Evolutionary conservation across 2,797 vertebrate species (phyloP).

Genomic region (Pseudochromis fuscus): DNA sequence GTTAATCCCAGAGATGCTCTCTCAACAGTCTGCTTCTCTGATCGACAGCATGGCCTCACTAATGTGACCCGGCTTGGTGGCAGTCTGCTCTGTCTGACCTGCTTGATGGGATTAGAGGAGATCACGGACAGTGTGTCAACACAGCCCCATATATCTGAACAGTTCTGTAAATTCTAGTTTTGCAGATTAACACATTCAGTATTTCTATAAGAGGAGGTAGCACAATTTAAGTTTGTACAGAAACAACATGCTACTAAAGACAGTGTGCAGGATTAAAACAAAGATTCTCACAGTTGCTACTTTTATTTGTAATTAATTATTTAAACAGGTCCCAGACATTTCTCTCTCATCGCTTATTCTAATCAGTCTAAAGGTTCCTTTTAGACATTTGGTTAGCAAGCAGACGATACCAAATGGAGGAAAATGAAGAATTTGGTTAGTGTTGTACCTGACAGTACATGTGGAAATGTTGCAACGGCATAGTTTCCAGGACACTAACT

Average conservation of each 20-base stretch:
- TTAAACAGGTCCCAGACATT: constrained; percentile 36
- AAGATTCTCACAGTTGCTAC: background rate
- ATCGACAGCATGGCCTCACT: constrained; percentile 20
- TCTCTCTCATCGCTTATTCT: constrained; percentile 25
- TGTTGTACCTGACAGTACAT: constrained; percentile 65
- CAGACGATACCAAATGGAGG: constrained; percentile 75
- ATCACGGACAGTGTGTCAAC: constrained; percentile 36
- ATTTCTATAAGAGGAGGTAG: background rate
- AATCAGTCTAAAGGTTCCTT: constrained; percentile 54
- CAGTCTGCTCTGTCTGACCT: constrained; percentile 48
- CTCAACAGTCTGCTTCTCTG: constrained; percentile 27
- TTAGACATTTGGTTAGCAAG: constrained; percentile 63
- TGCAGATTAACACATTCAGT: background rate
- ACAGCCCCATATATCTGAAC: constrained; percentile 11
- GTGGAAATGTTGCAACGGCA: constrained; percentile 72
- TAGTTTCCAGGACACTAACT: constrained; percentile 57
- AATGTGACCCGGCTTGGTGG: constrained; percentile 22
- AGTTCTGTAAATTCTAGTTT: background rate
- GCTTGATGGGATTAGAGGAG: constrained; percentile 60
- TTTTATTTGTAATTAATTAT: constrained; percentile 22
- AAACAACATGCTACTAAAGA: constrained; percentile 15
- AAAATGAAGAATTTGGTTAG: constrained; percentile 64
- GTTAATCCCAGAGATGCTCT: constrained; percentile 41
- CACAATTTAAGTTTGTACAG: background rate
- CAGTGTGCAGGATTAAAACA: constrained; percentile 5